Percentiles rank a stretch among this genome's conserved stretches.
phyloP scores from a whole-genome alignment of 2,113 vertebrate genomes.

The Sclerurus mexicanus region DNA sequence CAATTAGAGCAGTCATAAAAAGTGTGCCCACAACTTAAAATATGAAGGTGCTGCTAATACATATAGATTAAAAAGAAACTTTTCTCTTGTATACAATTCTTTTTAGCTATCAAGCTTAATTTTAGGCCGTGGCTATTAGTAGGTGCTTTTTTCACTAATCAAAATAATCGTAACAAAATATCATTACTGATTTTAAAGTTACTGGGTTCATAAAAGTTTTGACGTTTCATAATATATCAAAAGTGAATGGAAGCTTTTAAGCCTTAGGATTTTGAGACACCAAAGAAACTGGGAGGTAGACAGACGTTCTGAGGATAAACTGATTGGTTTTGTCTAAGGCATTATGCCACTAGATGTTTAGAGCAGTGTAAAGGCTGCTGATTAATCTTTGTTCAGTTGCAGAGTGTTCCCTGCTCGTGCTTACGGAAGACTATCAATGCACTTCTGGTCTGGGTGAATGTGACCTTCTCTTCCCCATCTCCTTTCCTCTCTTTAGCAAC shows the following conservation, averaged over 20 bases:
- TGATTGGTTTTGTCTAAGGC: conserved; percentile 36
- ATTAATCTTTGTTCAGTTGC: conserved; percentile 10
- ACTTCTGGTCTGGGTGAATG: conserved; percentile 62
- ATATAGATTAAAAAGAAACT: not conserved
- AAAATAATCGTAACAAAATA: conserved; percentile 44
- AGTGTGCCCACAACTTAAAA: not conserved
- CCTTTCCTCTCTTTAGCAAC: conserved; percentile 43
- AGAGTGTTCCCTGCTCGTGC: conserved; percentile 38
- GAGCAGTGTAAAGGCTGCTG: conserved; percentile 20
- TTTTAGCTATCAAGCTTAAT: not conserved
- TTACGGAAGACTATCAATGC: conserved; percentile 78
- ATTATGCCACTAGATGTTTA: not conserved
- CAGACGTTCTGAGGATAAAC: conserved; percentile 66
- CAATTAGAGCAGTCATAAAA: not conserved
- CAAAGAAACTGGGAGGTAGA: conserved; percentile 73
- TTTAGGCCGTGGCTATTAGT: not conserved
- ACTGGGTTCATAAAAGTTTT: conserved; percentile 31
- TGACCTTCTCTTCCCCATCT: conserved; percentile 50
- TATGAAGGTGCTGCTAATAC: not conserved
- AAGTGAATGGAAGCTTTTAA: conserved; percentile 45
- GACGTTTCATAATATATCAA: conserved; percentile 31
- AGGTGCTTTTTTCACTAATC: not conserved
- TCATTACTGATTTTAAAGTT: not conserved
- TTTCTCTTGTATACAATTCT: not conserved
- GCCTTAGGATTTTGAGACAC: conserved; percentile 17